Conservation (phyloP, 2,113 vertebrate species). For the Myotis lucifugus region DNA sequence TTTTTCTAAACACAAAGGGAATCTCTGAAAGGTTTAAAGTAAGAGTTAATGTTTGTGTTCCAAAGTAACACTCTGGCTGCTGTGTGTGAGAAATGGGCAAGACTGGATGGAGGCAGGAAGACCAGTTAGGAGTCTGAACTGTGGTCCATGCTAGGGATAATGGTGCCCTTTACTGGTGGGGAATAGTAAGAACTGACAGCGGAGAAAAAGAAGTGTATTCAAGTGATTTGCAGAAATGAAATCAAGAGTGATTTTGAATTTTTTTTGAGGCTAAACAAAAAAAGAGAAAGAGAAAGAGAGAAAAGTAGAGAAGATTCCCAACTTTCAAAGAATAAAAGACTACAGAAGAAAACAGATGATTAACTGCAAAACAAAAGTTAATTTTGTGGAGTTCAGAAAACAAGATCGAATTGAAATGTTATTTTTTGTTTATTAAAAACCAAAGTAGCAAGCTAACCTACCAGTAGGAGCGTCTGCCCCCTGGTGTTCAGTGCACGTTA, state of each 20-base stretch:
- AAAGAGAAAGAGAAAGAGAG: neutral
- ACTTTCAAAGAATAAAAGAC: neutral
- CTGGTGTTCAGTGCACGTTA: too few relatives aligned
- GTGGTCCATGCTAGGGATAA: neutral
- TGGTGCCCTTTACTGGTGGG: neutral
- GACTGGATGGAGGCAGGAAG: neutral
- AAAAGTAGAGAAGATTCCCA: neutral
- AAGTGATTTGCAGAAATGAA: neutral
- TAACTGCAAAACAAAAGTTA: neutral
- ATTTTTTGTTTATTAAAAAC: too few relatives aligned
- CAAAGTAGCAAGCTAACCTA: too few relatives aligned
- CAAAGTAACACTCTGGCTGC: neutral
- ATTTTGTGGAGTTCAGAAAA: neutral
- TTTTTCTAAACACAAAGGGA: neutral
- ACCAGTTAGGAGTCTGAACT: neutral
- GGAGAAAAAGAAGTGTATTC: neutral
- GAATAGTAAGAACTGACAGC: neutral
- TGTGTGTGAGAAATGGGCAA: neutral
- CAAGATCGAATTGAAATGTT: conserved; percentile 18
- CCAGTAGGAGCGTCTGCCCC: too few relatives aligned
- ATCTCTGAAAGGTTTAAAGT: neutral
- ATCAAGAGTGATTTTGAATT: neutral
- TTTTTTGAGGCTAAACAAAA: neutral
- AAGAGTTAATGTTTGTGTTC: neutral
- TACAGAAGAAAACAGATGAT: neutral